These are phyloP conservation scores for Cerastis leucographa DNA, from an alignment of 2,888 invertebrate genomes.

Conservation along the genomic window DNA sequence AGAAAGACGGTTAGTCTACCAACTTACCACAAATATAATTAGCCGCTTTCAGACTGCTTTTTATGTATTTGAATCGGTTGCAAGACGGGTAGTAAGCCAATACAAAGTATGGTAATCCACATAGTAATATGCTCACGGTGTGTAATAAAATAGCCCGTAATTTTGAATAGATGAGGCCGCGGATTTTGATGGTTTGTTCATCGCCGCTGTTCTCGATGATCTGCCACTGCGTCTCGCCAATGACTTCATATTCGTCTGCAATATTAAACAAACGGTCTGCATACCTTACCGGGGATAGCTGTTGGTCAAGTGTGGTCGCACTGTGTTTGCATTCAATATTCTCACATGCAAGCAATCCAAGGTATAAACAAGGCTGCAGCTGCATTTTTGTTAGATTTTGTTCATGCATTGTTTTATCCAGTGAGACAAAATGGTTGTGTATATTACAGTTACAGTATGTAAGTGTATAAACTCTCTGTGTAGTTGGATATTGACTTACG, in stretches of 20 bases:
- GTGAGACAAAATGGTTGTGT: neutral
- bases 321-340: conserved; percentile 51
- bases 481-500: conserved; percentile 1
- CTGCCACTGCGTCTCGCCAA: conserved; percentile 90
- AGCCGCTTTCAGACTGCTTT: conserved; percentile 90
- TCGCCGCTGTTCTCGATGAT: conserved; percentile 87
- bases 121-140: conserved; percentile 85
- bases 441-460: neutral
- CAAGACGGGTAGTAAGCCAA: conserved; percentile 90
- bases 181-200: conserved; percentile 87
- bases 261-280: conserved; percentile 72
- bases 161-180: conserved; percentile 88
- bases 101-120: conserved; percentile 91
- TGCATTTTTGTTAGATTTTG: conserved; percentile 10
- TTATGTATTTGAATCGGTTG: conserved; percentile 89
- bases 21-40: conserved; percentile 90
- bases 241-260: conserved; percentile 90
- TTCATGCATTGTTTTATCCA: conserved; percentile 9
- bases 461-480: neutral
- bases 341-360: conserved; percentile 15
- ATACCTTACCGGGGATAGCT: conserved; percentile 71
- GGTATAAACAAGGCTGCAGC: neutral
- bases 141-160: conserved; percentile 87
- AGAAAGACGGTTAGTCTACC: neutral
- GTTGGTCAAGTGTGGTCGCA: conserved; percentile 62